Conservation (phyloP, 2,888 invertebrate genomes). For the Campopleginae sp. region DNA sequence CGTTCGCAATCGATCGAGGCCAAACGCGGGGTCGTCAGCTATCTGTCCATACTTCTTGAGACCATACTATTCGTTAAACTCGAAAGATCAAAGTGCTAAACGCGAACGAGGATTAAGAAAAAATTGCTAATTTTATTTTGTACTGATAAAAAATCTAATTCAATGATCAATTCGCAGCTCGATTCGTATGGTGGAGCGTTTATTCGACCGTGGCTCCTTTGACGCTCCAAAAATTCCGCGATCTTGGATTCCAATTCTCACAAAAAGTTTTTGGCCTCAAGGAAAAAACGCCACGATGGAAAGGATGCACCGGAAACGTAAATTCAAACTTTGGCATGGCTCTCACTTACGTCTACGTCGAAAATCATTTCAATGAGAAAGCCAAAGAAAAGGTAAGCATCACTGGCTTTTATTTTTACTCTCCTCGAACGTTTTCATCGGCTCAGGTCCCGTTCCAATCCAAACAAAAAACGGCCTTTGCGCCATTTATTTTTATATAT, state of each 20-base stretch:
- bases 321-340: conserved; percentile 89
- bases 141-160: not conserved
- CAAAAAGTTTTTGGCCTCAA: conserved; percentile 88
- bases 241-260: conserved; percentile 88
- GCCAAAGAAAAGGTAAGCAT: conserved; percentile 86
- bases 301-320: conserved; percentile 87
- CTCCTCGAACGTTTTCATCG: not conserved
- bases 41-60: conserved; percentile 39
- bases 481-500: not conserved
- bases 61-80: conserved; percentile 36
- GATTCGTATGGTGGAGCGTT: conserved; percentile 90
- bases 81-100: conserved; percentile 29
- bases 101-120: not conserved
- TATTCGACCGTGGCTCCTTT: conserved; percentile 88
- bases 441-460: not conserved
- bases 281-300: conserved; percentile 88
- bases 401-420: not conserved
- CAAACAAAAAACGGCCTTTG: not conserved
- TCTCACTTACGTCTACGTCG: conserved; percentile 88
- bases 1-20: conserved; percentile 61
- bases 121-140: not conserved
- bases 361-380: conserved; percentile 86
- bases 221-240: conserved; percentile 86
- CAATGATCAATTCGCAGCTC: conserved; percentile 84
- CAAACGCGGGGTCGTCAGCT: conserved; percentile 63